These are phyloP conservation scores for Lordiphosa andalusiaca DNA, from an alignment of 2,888 invertebrate species.

Conservation along the genomic window DNA sequence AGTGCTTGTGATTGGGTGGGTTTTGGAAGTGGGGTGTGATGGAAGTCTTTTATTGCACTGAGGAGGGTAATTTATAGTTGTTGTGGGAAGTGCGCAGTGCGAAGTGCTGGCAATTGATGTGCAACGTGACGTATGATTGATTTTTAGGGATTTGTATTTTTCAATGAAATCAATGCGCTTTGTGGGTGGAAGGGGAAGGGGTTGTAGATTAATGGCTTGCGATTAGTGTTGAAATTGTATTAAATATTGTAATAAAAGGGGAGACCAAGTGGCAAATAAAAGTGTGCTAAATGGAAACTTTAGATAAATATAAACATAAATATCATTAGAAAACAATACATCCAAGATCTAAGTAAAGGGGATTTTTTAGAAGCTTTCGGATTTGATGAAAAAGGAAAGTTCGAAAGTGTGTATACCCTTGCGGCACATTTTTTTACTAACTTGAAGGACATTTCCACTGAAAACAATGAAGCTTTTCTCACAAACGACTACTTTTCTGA, in stretches of 20 bases:
- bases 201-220: constrained; percentile 27
- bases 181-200: constrained; percentile 9
- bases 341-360: no score
- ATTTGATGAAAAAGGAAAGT: no score
- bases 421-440: no score
- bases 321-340: no score
- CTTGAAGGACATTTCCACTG: no score
- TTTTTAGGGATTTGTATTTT: constrained; percentile 38
- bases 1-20: constrained; percentile 36
- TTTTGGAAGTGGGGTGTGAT: neutral
- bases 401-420: no score
- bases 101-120: constrained; percentile 40
- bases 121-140: constrained; percentile 69
- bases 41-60: constrained; percentile 1
- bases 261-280: neutral
- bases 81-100: constrained; percentile 12
- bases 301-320: no score
- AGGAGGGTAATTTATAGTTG: constrained; percentile 34
- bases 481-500: no score
- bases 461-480: no score
- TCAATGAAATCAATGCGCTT: constrained; percentile 33
- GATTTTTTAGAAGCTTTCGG: no score
- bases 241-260: neutral
- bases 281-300: no score
- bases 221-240: constrained; percentile 29